Percentiles rank a stretch among this genome's conserved stretches.
These are phyloP conservation scores for Eupithecia subumbrata DNA, from an alignment of 2,888 invertebrate genomes.

Conservation along the genomic window DNA sequence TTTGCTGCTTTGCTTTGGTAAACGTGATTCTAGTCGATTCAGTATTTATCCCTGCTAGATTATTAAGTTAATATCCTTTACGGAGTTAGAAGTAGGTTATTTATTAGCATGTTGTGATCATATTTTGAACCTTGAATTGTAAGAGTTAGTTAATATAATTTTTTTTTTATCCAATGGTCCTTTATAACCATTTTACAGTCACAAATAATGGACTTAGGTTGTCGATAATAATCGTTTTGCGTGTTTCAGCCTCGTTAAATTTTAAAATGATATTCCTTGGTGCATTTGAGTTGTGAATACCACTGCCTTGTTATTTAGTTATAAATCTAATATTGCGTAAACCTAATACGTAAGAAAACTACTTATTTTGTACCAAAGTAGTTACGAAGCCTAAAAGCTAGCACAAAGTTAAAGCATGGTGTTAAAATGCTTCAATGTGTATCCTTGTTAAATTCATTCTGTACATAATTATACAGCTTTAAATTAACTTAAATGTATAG, in stretches of 20 bases:
- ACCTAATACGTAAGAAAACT: slow-evolving; percentile 37
- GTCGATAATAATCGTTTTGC: slow-evolving; percentile 32
- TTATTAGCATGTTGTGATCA: slow-evolving; percentile 37
- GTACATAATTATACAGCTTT: slow-evolving; percentile 65
- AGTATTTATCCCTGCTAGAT: slow-evolving; percentile 49
- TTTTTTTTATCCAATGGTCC: slow-evolving; percentile 1
- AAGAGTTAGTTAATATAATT: not conserved
- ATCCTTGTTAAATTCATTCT: slow-evolving; percentile 47
- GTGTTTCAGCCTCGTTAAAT: slow-evolving; percentile 19
- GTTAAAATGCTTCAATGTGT: slow-evolving; percentile 35
- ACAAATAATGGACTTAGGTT: slow-evolving; percentile 27
- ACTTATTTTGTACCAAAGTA: slow-evolving; percentile 27
- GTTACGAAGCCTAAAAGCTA: slow-evolving; percentile 39
- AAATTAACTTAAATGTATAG: slow-evolving; percentile 70
- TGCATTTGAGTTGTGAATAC: slow-evolving; percentile 54
- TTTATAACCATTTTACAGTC: slow-evolving; percentile 7
- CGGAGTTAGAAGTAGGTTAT: slow-evolving; percentile 38
- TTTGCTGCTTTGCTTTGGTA: slow-evolving; percentile 65
- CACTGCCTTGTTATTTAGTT: slow-evolving; percentile 57
- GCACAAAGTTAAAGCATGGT: slow-evolving; percentile 53
- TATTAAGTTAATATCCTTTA: slow-evolving; percentile 33
- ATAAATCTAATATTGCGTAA: slow-evolving; percentile 38
- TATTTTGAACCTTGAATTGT: slow-evolving; percentile 8
- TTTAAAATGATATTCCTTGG: slow-evolving; percentile 37
- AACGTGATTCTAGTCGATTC: slow-evolving; percentile 54